Conservation (phyloP, 2,888 invertebrate species). For the Quadriops clusia region DNA sequence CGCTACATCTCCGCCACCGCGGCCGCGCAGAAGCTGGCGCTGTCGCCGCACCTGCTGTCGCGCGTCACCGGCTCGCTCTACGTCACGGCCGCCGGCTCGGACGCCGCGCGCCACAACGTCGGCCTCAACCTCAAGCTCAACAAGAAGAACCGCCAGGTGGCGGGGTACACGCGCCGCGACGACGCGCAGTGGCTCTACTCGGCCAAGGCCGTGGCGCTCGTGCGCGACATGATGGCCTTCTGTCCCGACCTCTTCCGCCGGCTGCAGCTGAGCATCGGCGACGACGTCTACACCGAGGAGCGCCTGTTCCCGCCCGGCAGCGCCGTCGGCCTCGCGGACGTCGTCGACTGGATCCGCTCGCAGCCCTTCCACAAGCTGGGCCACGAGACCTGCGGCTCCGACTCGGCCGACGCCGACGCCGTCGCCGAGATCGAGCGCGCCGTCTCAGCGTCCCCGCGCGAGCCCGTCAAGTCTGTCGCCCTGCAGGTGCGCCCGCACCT, state of each 20-base stretch:
- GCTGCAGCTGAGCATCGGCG: constrained; percentile 36
- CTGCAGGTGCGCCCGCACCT: constrained; percentile 73
- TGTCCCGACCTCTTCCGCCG: constrained; percentile 65
- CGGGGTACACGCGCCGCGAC: constrained; percentile 69
- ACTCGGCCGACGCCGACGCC: constrained; percentile 56
- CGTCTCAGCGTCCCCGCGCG: constrained; percentile 29
- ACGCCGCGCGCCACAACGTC: constrained; percentile 55
- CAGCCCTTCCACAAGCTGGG: constrained; percentile 52
- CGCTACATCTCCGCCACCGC: constrained; percentile 39
- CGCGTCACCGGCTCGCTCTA: constrained; percentile 79
- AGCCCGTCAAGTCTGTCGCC: constrained; percentile 41
- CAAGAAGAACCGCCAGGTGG: constrained; percentile 60
- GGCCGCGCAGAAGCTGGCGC: too few relatives aligned
- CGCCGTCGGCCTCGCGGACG: constrained; percentile 40
- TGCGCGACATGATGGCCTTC: constrained; percentile 54
- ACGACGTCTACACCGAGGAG: constrained; percentile 52
- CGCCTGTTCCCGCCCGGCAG: too few relatives aligned
- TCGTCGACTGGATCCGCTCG: constrained; percentile 56
- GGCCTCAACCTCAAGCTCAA: constrained; percentile 88
- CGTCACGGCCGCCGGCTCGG: constrained; percentile 42
- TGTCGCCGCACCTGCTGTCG: constrained; percentile 61
- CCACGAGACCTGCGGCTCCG: constrained; percentile 56
- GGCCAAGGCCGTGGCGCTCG: constrained; percentile 53
- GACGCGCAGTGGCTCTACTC: constrained; percentile 75
- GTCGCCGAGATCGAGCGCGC: constrained; percentile 42